Percentiles rank a stretch among this genome's conserved stretches.
These are phyloP conservation scores for Drosophila ambigua DNA, from an alignment of 1,140 invertebrate genomes.

Conservation along the genomic window DNA sequence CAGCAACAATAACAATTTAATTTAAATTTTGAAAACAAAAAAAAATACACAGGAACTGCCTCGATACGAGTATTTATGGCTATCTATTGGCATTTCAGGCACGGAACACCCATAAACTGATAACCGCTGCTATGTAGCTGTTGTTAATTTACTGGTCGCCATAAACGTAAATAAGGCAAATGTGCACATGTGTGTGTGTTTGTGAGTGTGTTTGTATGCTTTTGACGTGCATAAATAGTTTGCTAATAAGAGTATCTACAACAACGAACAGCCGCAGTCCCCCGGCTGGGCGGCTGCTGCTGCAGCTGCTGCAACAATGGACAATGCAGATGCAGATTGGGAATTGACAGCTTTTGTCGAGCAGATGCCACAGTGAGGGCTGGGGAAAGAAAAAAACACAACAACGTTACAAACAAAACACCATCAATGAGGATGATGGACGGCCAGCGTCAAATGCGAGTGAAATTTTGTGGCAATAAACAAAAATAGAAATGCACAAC, in stretches of 20 bases:
- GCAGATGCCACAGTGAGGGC: constrained; percentile 54
- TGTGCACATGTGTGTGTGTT: constrained; percentile 22
- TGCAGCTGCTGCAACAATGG: constrained; percentile 48
- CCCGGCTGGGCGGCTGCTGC: constrained; percentile 22
- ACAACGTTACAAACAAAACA: constrained; percentile 45
- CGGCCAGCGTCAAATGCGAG: constrained; percentile 56
- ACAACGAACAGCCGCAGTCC: constrained; percentile 50
- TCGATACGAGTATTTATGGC: constrained; percentile 26
- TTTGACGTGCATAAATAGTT: constrained; percentile 76
- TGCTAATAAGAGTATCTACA: constrained; percentile 62
- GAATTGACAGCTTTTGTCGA: constrained; percentile 72
- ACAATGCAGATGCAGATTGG: constrained; percentile 55
- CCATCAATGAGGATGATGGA: constrained; percentile 60
- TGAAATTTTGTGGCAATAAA: constrained; percentile 72
- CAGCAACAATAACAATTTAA: constrained; percentile 54
- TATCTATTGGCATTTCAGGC: constrained; percentile 23
- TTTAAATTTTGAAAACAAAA: constrained; percentile 22
- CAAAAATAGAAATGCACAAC: constrained; percentile 46
- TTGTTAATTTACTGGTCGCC: constrained; percentile 54
- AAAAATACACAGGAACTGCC: constrained; percentile 4
- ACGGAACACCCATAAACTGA: constrained; percentile 18
- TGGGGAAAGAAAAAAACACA: background rate
- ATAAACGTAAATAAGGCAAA: constrained; percentile 57
- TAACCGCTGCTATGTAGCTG: constrained; percentile 12
- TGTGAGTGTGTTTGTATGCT: constrained; percentile 27